Evolutionary conservation across 2,888 invertebrate genomes (phyloP).

Genomic region (Ashinkailepas kermadecensis): DNA sequence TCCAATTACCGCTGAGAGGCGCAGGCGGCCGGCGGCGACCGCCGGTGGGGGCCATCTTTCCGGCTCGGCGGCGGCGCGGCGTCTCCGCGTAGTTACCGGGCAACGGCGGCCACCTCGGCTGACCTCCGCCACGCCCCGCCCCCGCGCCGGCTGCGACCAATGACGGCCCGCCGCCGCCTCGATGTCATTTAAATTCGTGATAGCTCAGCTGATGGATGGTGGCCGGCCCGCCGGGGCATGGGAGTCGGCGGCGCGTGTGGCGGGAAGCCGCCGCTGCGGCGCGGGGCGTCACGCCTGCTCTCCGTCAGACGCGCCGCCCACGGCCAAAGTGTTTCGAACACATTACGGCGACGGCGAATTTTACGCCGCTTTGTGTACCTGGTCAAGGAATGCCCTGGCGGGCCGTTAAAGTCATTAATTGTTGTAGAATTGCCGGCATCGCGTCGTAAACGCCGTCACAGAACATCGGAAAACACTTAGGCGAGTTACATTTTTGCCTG

Average conservation of each 20-base stretch:
- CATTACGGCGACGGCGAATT: background rate
- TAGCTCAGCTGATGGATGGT: slow-evolving; percentile 1
- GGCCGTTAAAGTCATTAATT: background rate
- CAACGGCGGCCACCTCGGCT: background rate
- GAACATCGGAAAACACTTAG: background rate
- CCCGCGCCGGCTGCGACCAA: background rate
- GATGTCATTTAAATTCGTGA: slow-evolving; percentile 16
- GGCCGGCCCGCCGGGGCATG: background rate
- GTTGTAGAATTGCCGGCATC: background rate
- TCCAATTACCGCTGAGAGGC: too few species aligned
- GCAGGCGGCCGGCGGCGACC: background rate
- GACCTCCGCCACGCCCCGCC: background rate
- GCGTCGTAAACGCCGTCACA: background rate
- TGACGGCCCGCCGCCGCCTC: background rate
- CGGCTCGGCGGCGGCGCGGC: background rate
- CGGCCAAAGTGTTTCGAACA: background rate
- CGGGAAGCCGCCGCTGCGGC: background rate
- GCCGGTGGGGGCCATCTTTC: background rate
- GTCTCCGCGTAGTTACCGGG: background rate
- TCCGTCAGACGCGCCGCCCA: background rate
- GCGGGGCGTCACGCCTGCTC: background rate
- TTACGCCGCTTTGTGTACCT: background rate
- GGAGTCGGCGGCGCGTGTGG: background rate
- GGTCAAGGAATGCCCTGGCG: background rate
- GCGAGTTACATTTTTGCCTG: background rate